phyloP scores from a whole-genome alignment of 1,140 invertebrate genomes.

The Pachyrhynchus sulphureomaculatus region DNA sequence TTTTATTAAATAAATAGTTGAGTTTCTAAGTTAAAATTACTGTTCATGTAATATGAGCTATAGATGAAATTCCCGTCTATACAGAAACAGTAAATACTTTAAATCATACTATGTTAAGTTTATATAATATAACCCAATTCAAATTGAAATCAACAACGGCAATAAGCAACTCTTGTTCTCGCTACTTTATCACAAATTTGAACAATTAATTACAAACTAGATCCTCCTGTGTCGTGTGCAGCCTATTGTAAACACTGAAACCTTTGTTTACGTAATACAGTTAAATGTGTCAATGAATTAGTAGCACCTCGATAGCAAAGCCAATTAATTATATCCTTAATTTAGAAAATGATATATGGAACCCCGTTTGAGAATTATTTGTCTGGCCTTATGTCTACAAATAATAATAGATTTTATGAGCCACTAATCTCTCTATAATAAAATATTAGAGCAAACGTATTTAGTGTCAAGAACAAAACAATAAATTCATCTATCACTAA shows the following conservation, averaged over 20 bases:
- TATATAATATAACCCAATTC: neutral
- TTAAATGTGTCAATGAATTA: slow-evolving; percentile 34
- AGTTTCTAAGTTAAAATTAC: too few relatives aligned
- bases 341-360: slow-evolving; percentile 28
- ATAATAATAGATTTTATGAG: too few relatives aligned
- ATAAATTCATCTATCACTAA: too few relatives aligned
- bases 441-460: too few relatives aligned
- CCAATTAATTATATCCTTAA: slow-evolving; percentile 32
- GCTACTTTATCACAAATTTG: slow-evolving; percentile 23
- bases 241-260: slow-evolving; percentile 23
- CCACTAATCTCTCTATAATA: too few relatives aligned
- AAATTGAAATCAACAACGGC: slow-evolving; percentile 1
- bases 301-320: slow-evolving; percentile 23
- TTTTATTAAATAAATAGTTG: too few relatives aligned
- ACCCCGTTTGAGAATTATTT: slow-evolving; percentile 7
- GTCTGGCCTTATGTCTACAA: too few relatives aligned
- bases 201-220: slow-evolving; percentile 27
- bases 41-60: too few relatives aligned
- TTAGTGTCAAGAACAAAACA: too few relatives aligned
- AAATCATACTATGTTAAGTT: too few relatives aligned
- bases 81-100: too few relatives aligned
- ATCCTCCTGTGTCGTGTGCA: slow-evolving; percentile 13
- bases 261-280: slow-evolving; percentile 29
- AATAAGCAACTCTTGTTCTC: slow-evolving; percentile 4
- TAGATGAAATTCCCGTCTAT: too few relatives aligned